Base-by-base conservation (phyloP, 64 coral and sea anemone species). In the Montipora efflorescens region DNA sequence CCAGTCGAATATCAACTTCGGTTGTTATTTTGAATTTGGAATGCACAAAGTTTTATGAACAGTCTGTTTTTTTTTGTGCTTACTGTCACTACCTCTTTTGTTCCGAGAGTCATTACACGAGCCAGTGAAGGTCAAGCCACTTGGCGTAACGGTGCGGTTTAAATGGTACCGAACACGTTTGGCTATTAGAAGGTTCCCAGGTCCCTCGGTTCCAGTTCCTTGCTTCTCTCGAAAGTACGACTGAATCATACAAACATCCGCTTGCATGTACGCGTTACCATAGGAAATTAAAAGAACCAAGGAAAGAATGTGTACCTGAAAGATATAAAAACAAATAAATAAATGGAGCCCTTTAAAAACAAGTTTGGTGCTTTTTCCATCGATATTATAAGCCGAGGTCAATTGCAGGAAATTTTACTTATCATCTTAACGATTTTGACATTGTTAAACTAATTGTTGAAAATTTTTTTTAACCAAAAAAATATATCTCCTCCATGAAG, bases 81-180 rank as follows among this genome's bases (percentile, higher is more conserved):
- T 14, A 14, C 61, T 3, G 23, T 74, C 19, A 45, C 0, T 76
- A 84, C 81, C 81, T 61, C 23, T 84, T 16, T 84, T 19, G 4
- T 45, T 16, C 16, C n/a, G 25, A 43, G 81, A 47, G 18, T 84
- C 81, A 11, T 47, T 84, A 43, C 81, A 84, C 21, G 81, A 84
- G 16, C 59, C 81, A 18, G 81, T 84, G 44, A 84, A 84, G 4
- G 81, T 45, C 28, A 84, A 18, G 4, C 43, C 58, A 47, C 55
- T 64, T 62, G 58, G 59, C 8, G 25, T 47, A 12, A 15, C 43
- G 5, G 59, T 14, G 2, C 19, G 2, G 81, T 67, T 45, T 14
- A 67, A 67, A 10, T 64, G 81, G 19, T 36, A 82, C 7, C 23
- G 52, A 25, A 82, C 79, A 2, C 14, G 10, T 25, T 14, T 43